Evolutionary conservation across 2,113 vertebrate species (phyloP), one percentile per base, ranked within the genome.

Genomic region (Dipodomys stephensi): DNA sequence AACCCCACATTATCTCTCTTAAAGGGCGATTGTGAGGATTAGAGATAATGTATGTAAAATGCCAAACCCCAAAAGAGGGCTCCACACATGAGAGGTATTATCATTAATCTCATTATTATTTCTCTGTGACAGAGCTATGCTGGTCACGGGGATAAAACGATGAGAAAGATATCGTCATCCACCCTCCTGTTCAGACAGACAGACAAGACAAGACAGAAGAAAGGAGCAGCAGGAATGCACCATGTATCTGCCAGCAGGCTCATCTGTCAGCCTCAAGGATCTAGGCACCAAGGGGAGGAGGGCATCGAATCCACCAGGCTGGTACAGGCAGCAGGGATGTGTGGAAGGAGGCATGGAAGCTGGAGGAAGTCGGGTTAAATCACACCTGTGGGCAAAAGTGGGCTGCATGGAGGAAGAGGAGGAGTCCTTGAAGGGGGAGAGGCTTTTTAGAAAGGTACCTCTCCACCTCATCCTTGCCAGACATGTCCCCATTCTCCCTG

Each of bases 11-110:
- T 80, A 9, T 94, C 93, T 95, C 27, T 92, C 67, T 95, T 84
- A 82, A 93, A 88, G 20, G 27, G 62, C 77, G 89, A 69, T 46
- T 82, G 35, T 53, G 23, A 73, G 87, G 81, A 88, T 94, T 91
- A 93, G 69, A 65, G 73, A 49, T 71, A 91, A 88, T 32, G 71
- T 22, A 84, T 12, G 8, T 35, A 71, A 79, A 83, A 83, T 69
- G n/a, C 68, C 77, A 16, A 77, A 72, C 76, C 81, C 81, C 35
- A 4, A 84, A 94, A 60, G 39, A 13, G 77, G 35, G 44, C 62
- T 83, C 84, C 3, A 27, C 30, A 23, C 71, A 44, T 27, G 77
- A n/a, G 4, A 64, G 72, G n/a, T 9, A 76, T 74, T 73, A 82
- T 44, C 57, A 74, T 67, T 91, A 68, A 87, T 85, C 25, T 82